phyloP scores from a whole-genome alignment of 2,113 vertebrate genomes.

The Agelaius tricolor region DNA sequence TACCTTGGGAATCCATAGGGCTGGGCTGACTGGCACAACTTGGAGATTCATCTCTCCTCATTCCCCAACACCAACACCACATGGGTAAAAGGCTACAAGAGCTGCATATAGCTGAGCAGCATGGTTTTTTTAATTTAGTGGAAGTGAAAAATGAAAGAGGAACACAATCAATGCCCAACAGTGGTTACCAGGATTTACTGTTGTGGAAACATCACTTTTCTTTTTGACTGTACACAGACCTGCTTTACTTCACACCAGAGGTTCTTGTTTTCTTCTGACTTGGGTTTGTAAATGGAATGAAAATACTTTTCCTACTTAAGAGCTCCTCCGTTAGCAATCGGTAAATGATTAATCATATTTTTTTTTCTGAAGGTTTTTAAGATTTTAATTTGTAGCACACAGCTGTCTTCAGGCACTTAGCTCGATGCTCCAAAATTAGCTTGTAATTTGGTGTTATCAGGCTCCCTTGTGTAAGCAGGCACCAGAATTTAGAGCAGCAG shows the following conservation, averaged over 20 bases:
- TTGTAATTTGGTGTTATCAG: slow-evolving; percentile 54
- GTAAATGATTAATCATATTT: slow-evolving; percentile 28
- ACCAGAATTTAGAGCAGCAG: slow-evolving; percentile 14
- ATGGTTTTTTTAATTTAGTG: background rate
- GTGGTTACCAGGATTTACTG: slow-evolving; percentile 20
- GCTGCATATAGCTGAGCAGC: background rate
- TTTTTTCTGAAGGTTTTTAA: slow-evolving; percentile 20
- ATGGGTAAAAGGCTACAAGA: background rate
- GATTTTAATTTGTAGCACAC: slow-evolving; percentile 35
- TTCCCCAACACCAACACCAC: background rate
- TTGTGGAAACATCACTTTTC: slow-evolving; percentile 21
- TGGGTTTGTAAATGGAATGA: slow-evolving; percentile 1
- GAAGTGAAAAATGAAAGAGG: background rate
- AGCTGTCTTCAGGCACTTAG: slow-evolving; percentile 34
- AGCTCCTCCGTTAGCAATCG: background rate
- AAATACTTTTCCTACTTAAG: slow-evolving; percentile 6
- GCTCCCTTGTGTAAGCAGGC: slow-evolving; percentile 12
- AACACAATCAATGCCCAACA: background rate
- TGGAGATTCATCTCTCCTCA: background rate
- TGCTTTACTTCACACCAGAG: background rate
- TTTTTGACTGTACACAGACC: background rate
- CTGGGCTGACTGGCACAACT: background rate
- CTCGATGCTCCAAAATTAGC: slow-evolving; percentile 49
- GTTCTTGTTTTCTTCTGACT: background rate
- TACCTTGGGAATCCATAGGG: background rate